Evolutionary conservation across 2,113 vertebrate genomes (phyloP), one percentile per base, ranked within the genome.

Genomic region (Salvator merianae): DNA sequence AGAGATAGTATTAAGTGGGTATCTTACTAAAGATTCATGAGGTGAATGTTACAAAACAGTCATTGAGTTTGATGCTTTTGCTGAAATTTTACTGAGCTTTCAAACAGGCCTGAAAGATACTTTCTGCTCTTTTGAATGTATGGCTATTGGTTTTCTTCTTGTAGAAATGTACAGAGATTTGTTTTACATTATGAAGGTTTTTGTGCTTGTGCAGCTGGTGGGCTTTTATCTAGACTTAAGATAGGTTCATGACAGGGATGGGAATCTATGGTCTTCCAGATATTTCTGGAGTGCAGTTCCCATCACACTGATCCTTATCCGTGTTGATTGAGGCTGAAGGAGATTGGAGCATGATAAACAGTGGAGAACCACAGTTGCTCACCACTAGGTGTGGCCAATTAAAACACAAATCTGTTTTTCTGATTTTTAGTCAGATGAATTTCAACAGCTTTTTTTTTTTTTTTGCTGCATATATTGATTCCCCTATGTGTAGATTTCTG

Each of bases 1-100:
- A 92, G 90, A 90, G 91, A 94, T 96, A 95, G 93, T 94, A 95
- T 16, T 96, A 95, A 96, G 92, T 87, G 92, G 95, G 95, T 95
- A 86, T 93, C 96, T 95, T 88, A 85, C 89, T 91, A 65, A 90
- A 81, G 95, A 95, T 95, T 96, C 90, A 87, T 84, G 91, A 92
- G 77, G 92, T 90, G 73, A 79, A 63, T 86, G 85, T 91, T 92
- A 88, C 91, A 93, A 83, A 89, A 90, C 93, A 87, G 83, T 91
- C 91, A 75, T 62, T 47, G 72, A 82, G 5, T 30, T 20, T 70
- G 13, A 62, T 62, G 83, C 66, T 30, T 62, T 72, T 43, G 53
- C 30, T 43, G 26, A 65, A 79, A 72, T 79, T 47, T 65, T 59
- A 59, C 2, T 53, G 16, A 18, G 68, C 28, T 71, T 38, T 71